A percentile compares a stretch with the other conserved stretches of the same genome.
Evolutionary conservation across 2,113 vertebrate species (phyloP).

Genomic region (Limnothrissa miodon): DNA sequence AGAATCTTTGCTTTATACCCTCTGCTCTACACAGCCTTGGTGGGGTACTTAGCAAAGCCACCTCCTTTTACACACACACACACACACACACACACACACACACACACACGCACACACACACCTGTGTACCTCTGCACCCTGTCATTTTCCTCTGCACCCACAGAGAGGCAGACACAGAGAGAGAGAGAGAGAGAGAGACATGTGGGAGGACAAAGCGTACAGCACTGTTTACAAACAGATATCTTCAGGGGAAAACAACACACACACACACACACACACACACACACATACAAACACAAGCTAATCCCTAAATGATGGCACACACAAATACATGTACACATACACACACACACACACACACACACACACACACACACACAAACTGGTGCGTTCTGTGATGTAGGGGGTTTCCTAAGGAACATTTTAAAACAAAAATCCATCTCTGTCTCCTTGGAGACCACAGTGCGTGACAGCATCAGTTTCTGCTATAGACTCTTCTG

Average conservation of each 20-base stretch:
- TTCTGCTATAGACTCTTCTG: not conserved
- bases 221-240: slow-evolving; percentile 31
- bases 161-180: not conserved
- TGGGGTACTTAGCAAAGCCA: slow-evolving; percentile 8
- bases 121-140: not conserved
- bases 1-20: too few species aligned
- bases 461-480: not conserved
- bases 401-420: slow-evolving; percentile 5
- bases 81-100: slow-evolving; percentile 19
- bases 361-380: not conserved
- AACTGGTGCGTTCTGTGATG: not conserved
- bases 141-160: not conserved
- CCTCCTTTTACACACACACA: not conserved
- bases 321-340: not conserved
- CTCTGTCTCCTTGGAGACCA: not conserved
- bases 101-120: slow-evolving; percentile 23
- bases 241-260: slow-evolving; percentile 17
- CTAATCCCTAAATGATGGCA: not conserved
- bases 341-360: slow-evolving; percentile 2
- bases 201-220: not conserved
- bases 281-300: not conserved
- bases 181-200: not conserved
- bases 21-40: too few species aligned
- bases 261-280: slow-evolving; percentile 23
- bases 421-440: not conserved